Base-by-base conservation (phyloP, 2,113 vertebrate species). In the Bubo blakistoni region DNA sequence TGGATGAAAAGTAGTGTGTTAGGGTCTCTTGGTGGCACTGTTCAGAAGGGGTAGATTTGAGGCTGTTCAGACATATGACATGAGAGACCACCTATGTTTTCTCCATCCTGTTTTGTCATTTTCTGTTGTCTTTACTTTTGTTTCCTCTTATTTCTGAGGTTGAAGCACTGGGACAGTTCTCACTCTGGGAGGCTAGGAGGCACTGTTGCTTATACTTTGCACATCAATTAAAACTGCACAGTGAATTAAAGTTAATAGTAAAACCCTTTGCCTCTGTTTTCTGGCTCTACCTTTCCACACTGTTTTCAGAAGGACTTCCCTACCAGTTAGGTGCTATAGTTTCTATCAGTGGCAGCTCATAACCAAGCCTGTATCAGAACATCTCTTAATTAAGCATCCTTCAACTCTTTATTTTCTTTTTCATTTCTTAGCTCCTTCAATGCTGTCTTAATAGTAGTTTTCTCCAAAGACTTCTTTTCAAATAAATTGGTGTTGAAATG, bases 401-500 rank as follows among this genome's bases (percentile, higher is more conserved):
- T 92, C 63, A 63, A 46, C 20, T 87, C 40, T 74, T 94, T 36
- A 44, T 47, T 71, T 90, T 82, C n/a, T 86, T 88, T 86, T 82
- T 92, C 4, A 72, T 82, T 92, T 90, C 52, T 91, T 36, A 36
- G 11, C 81, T 85, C 51, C 49, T 77, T 95, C 89, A 80, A 42
- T 82, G 29, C 26, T 77, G 14, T 82, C 54, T 89, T 87, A 76
- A 80, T 61, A 71, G 58, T 46, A 42, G 19, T 77, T 84, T 76
- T 77, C 72, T 84, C 72, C 78, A 55, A 90, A 82, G 66, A 70
- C 11, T 70, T 63, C 46, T 85, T 81, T 91, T 94, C 32, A 82
- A 77, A 87, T 77, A 87, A 94, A 94, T 76, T 92, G 36, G 11
- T 62, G 40, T 87, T 76, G 70, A 95, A 96, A 92, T 70, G 58